phyloP scores from a whole-genome alignment of 2,888 invertebrate species.

The Caenorhabditis panamensis region DNA sequence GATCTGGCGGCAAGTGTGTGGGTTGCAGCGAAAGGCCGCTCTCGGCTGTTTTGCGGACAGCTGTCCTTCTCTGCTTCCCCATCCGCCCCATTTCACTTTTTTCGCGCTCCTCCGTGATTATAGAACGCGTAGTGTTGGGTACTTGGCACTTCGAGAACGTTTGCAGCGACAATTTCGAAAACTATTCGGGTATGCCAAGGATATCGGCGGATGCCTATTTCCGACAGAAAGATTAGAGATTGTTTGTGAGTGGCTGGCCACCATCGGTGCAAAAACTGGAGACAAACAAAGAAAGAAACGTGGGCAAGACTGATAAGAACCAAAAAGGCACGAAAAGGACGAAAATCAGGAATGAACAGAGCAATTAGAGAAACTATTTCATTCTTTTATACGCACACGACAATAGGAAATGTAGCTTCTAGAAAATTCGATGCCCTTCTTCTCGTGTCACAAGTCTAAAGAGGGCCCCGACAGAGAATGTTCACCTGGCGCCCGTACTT shows the following conservation, averaged over 20 bases:
- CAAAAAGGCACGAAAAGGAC: neutral
- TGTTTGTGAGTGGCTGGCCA: constrained; percentile 42
- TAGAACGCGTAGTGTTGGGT: constrained; percentile 22
- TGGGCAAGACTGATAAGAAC: constrained; percentile 13
- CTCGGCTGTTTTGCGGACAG: constrained; percentile 52
- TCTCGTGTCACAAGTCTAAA: constrained; percentile 14
- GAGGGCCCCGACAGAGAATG: constrained; percentile 28
- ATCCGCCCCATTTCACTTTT: constrained; percentile 38
- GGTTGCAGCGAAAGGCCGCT: constrained; percentile 53
- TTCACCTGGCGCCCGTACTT: constrained; percentile 47
- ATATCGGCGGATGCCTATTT: constrained; percentile 6
- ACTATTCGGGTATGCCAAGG: neutral
- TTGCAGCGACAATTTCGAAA: neutral
- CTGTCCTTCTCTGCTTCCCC: constrained; percentile 46
- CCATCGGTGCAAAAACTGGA: constrained; percentile 39
- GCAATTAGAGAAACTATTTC: neutral
- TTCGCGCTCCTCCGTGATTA: constrained; percentile 28
- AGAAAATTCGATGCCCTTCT: constrained; percentile 30
- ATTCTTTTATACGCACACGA: neutral
- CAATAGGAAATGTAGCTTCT: constrained; percentile 1
- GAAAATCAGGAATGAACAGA: neutral
- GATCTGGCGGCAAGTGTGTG: constrained; percentile 56
- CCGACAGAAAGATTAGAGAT: constrained; percentile 31
- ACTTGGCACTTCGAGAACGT: constrained; percentile 10
- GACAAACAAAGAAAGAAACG: constrained; percentile 16